These are phyloP conservation scores for Hanleya hanleyi DNA, from an alignment of 2,888 invertebrate species.

Conservation along the genomic window DNA sequence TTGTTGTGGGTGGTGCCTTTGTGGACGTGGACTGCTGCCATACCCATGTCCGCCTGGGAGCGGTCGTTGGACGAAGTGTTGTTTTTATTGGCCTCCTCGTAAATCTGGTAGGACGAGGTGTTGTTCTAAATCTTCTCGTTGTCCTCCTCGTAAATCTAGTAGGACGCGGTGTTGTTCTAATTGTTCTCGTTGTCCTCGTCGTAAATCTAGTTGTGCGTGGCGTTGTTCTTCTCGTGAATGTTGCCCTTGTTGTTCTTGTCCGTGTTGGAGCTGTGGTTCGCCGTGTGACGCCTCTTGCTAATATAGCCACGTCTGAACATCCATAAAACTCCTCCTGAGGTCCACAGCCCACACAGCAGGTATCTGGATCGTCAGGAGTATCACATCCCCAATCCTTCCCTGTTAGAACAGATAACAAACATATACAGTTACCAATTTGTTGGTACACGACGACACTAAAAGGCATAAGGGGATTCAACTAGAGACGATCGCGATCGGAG, in stretches of 20 bases:
- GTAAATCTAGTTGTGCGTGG: neutral
- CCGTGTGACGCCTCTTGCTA: neutral
- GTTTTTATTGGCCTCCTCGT: neutral
- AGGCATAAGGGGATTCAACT: too few relatives aligned
- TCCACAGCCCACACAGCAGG: conserved; percentile 48
- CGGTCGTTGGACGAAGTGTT: neutral
- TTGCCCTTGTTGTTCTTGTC: neutral
- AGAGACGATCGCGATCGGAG: too few relatives aligned
- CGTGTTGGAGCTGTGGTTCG: neutral
- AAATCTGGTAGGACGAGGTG: neutral
- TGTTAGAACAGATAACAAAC: conserved; percentile 15
- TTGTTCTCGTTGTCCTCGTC: neutral
- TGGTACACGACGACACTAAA: too few relatives aligned
- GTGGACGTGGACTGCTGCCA: neutral
- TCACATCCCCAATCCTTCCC: conserved; percentile 45
- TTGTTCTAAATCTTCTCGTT: too few relatives aligned
- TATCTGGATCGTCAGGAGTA: conserved; percentile 10
- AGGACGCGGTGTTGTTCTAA: neutral
- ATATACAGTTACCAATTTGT: too few relatives aligned
- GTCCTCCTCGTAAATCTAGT: neutral
- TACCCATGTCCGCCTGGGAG: neutral
- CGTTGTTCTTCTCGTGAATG: neutral
- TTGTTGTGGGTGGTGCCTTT: neutral
- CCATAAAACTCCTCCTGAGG: conserved; percentile 42
- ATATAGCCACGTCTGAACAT: conserved; percentile 24